Evolutionary conservation across 2,888 invertebrate species (phyloP).

Genomic region (Malachius bipustulatus): DNA sequence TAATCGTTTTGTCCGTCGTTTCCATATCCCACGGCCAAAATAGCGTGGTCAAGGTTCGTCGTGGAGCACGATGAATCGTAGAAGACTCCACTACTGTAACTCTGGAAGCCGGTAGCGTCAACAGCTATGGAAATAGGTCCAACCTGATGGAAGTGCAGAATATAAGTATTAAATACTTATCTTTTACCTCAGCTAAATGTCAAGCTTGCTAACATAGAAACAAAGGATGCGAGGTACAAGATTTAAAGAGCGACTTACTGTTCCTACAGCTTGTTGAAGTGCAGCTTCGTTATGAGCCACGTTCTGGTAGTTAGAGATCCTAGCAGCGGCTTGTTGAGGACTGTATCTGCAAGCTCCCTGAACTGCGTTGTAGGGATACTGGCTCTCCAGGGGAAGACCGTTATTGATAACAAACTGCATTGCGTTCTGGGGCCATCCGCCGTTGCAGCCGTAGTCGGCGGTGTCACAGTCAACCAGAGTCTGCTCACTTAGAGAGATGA

Average conservation of each 20-base stretch:
- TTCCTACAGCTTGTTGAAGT: background rate
- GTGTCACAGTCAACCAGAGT: constrained; percentile 33
- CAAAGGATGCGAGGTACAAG: too few relatives aligned
- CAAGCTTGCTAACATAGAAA: too few relatives aligned
- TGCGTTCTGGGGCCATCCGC: constrained; percentile 33
- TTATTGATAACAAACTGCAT: constrained; percentile 33
- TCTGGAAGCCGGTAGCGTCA: constrained; percentile 11
- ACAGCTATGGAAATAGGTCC: constrained; percentile 83
- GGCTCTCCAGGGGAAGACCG: constrained; percentile 29
- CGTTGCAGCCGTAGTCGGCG: constrained; percentile 33
- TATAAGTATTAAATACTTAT: too few relatives aligned
- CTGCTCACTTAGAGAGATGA: constrained; percentile 32
- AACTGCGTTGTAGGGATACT: constrained; percentile 30
- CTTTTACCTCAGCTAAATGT: too few relatives aligned
- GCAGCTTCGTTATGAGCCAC: background rate
- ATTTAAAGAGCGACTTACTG: too few relatives aligned
- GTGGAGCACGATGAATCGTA: constrained; percentile 3
- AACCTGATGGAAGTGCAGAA: too few relatives aligned
- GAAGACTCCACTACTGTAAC: constrained; percentile 8
- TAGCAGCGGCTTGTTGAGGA: background rate
- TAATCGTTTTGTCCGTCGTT: constrained; percentile 6
- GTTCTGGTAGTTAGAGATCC: background rate
- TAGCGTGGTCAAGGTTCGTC: constrained; percentile 8
- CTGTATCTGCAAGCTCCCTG: constrained; percentile 18
- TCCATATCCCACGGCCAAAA: constrained; percentile 11